Conservation (phyloP, 2,113 vertebrate species). For the Typhlomys cinereus region DNA sequence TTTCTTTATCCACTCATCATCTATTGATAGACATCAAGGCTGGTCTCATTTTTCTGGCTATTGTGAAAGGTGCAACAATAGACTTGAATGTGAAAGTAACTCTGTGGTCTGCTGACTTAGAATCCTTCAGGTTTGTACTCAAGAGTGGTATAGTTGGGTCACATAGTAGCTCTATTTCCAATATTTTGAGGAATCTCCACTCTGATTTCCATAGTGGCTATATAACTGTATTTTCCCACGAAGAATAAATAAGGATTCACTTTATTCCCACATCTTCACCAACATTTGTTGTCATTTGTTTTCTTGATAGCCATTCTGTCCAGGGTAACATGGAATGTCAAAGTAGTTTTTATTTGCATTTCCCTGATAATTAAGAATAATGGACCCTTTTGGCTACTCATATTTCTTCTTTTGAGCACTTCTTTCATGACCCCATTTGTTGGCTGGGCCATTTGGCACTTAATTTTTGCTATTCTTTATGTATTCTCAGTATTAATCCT, state of each 20-base stretch:
- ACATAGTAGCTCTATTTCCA: too few species aligned
- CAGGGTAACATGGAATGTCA: neutral
- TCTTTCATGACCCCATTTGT: too few species aligned
- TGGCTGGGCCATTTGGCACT: neutral
- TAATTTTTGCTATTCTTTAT: too few species aligned
- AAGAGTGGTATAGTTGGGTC: too few species aligned
- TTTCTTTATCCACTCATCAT: too few species aligned
- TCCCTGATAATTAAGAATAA: neutral
- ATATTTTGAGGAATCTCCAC: neutral
- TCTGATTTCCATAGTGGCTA: neutral
- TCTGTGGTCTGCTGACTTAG: neutral
- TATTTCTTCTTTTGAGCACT: neutral
- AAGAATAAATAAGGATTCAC: neutral
- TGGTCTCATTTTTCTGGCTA: neutral
- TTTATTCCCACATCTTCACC: neutral
- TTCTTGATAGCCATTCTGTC: neutral
- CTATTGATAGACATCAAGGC: neutral
- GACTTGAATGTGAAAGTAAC: neutral
- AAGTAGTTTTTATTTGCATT: too few species aligned
- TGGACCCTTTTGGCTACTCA: neutral
- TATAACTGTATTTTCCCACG: neutral
- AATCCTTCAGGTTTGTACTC: neutral
- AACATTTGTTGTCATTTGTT: neutral
- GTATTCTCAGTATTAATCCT: too few species aligned
- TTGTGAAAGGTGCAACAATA: neutral